phyloP scores from a whole-genome alignment of 1,140 invertebrate genomes.

The Chelonus insularis region DNA sequence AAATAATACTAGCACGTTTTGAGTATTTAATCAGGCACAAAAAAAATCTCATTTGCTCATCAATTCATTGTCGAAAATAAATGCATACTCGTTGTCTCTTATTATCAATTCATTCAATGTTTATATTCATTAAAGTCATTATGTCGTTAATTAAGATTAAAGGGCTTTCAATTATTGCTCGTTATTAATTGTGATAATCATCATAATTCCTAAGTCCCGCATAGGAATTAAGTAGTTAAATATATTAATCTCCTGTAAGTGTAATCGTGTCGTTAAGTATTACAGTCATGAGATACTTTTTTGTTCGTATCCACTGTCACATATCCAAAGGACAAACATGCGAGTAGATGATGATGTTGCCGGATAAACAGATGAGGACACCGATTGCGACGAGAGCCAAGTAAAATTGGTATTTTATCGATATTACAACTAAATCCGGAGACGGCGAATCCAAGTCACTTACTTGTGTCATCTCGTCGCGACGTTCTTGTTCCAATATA shows the following conservation, averaged over 20 bases:
- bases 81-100: not conserved
- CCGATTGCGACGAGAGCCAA: constrained; percentile 55
- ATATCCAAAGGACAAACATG: constrained; percentile 57
- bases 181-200: too few relatives aligned
- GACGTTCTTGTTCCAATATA: constrained; percentile 57
- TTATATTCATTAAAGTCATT: too few relatives aligned
- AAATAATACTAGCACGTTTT: constrained; percentile 12
- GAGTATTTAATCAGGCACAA: not conserved
- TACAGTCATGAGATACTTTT: not conserved
- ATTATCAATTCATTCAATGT: not conserved
- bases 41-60: not conserved
- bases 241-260: too few relatives aligned
- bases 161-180: too few relatives aligned
- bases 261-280: not conserved
- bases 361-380: constrained; percentile 58
- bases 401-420: constrained; percentile 57
- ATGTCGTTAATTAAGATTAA: too few relatives aligned
- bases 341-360: constrained; percentile 60
- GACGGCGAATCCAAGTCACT: constrained; percentile 54
- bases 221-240: too few relatives aligned
- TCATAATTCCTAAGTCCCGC: too few relatives aligned
- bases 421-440: constrained; percentile 52
- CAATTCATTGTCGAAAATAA: too few relatives aligned
- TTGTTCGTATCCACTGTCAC: constrained; percentile 39
- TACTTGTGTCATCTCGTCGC: constrained; percentile 62